Percentiles rank a stretch among this genome's conserved stretches.
These are phyloP conservation scores for Hydrotaea diabolus DNA, from an alignment of 2,888 invertebrate species.

Conservation along the genomic window DNA sequence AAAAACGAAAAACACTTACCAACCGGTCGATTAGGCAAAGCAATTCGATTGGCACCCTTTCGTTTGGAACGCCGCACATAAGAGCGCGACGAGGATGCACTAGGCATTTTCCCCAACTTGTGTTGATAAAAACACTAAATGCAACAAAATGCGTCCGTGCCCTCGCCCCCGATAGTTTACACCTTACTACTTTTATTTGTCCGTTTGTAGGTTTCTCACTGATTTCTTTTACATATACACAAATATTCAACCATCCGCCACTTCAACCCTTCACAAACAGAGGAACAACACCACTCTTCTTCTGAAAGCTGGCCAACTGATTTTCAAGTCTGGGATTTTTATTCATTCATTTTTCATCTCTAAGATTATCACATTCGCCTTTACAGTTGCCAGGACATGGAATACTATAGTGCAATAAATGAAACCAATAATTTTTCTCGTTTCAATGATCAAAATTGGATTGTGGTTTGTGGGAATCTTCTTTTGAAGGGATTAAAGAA, in stretches of 20 bases:
- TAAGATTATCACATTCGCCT: neutral
- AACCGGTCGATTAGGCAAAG: conserved; percentile 80
- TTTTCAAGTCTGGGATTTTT: conserved; percentile 29
- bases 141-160: conserved; percentile 9
- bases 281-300: conserved; percentile 26
- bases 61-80: conserved; percentile 94
- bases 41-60: conserved; percentile 92
- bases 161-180: neutral
- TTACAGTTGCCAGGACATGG: neutral
- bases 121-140: conserved; percentile 18
- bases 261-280: conserved; percentile 62
- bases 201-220: conserved; percentile 22
- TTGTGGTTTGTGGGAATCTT: neutral
- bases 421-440: neutral
- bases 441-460: neutral
- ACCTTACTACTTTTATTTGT: neutral
- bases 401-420: conserved; percentile 26
- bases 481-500: conserved; percentile 6
- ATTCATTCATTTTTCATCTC: conserved; percentile 18
- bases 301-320: neutral
- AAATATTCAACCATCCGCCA: conserved; percentile 62
- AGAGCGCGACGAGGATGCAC: conserved; percentile 95
- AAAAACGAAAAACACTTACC: conserved; percentile 71
- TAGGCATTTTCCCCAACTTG: conserved; percentile 85
- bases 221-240: conserved; percentile 58